A percentile compares a stretch with the other conserved stretches of the same genome.
Evolutionary conservation across 2,113 vertebrate genomes (phyloP).

Genomic region (Phoenicopterus ruber): DNA sequence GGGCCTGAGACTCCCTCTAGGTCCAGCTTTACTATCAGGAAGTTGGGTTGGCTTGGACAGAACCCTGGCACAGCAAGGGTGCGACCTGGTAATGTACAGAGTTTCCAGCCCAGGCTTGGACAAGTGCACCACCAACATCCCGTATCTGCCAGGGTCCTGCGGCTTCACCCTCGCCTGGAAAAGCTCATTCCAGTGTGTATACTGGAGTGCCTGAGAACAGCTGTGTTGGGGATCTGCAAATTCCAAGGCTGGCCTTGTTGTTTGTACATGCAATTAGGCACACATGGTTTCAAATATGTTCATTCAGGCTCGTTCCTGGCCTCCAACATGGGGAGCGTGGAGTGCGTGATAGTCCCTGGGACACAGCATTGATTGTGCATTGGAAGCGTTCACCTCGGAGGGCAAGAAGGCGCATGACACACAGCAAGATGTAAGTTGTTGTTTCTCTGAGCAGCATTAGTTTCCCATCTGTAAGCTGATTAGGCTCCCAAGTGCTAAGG

Average conservation of each 20-base stretch:
- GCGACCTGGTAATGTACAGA: background rate
- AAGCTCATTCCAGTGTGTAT: background rate
- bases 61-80: background rate
- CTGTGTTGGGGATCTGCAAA: background rate
- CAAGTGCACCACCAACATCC: background rate
- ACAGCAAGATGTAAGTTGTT: background rate
- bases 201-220: background rate
- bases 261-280: background rate
- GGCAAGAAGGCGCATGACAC: accelerated
- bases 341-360: background rate
- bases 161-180: background rate
- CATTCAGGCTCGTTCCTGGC: background rate
- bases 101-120: background rate
- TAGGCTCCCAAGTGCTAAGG: background rate
- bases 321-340: background rate
- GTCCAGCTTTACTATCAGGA: background rate
- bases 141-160: background rate
- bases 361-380: background rate
- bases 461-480: background rate
- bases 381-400: background rate
- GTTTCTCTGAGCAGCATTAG: background rate
- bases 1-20: background rate
- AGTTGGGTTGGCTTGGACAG: background rate
- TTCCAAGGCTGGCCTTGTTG: background rate
- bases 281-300: background rate